Base-by-base conservation (phyloP, 2,888 invertebrate species). In the Phoenoteleia sp. region DNA sequence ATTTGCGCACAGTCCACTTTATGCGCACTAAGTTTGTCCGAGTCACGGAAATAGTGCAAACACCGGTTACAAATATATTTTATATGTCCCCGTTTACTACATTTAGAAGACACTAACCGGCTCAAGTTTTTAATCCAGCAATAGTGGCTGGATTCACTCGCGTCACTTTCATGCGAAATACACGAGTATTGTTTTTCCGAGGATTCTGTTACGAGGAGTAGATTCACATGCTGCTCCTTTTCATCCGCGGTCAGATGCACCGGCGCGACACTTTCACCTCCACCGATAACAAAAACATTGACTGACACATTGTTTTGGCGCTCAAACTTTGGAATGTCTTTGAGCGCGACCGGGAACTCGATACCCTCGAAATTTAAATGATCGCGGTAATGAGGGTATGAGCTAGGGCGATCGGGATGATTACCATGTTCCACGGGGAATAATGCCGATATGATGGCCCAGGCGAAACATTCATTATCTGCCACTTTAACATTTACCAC, bases 261-360 rank as follows among this genome's bases (percentile, higher is more conserved):
- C 1, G 60, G 47, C 7, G 11, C 13, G 1, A 66, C 52, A 1
- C 1, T 33, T 29, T 29, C 17, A 3, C 25, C 72, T n/a, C 15
- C 11, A 6, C 15, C 11, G 9, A 77, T 9, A 9, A 69, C n/a
- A 15, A 60, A 67, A 0, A 79, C 58, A 13, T 69, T 67, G 0
- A 83, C 58, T 0, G 62, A 83, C 11, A 74, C 23, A 1, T 72
- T 9, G 23, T 79, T 79, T 11, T 67, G 66, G 1, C 25, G 49
- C 17, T 82, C 42, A 62, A 85, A 85, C 52, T 76, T 85, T 0
- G 52, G 23, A 9, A 83, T 49, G 7, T 64, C 19, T 52, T 66
- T 79, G 0, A 58, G 36, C 33, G 13, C 5, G 0, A 80, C 42
- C 0, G 82, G 82, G 19, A 74, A 77, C 11, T 60, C n/a, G 2